Percentiles rank a stretch among this genome's conserved stretches.
Evolutionary conservation across 2,113 vertebrate species (phyloP).

Genomic region (Istiophorus platypterus): DNA sequence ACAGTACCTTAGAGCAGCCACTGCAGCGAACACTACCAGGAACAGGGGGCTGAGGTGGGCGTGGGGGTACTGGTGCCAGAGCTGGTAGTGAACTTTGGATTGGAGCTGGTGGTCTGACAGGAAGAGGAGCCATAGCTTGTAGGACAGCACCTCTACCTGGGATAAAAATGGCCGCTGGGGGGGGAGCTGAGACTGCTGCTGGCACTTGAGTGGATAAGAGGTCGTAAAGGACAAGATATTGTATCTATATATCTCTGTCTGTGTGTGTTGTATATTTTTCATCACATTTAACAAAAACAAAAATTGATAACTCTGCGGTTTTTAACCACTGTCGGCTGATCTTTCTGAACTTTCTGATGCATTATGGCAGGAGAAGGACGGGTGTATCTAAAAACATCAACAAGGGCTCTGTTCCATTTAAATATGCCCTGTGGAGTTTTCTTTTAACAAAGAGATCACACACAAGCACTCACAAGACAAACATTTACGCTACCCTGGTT

Average conservation of each 20-base stretch:
- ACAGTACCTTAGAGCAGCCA: slow-evolving; percentile 92
- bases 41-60: slow-evolving; percentile 75
- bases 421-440: no score
- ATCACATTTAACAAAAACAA: neutral
- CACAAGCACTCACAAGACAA: no score
- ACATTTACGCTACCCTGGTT: no score
- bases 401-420: no score
- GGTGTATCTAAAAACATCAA: no score
- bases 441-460: no score
- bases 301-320: neutral
- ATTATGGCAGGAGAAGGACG: neutral
- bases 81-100: slow-evolving; percentile 35
- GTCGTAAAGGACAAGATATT: neutral
- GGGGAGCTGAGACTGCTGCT: slow-evolving; percentile 31
- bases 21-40: slow-evolving; percentile 92
- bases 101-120: slow-evolving; percentile 56
- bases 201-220: slow-evolving; percentile 42
- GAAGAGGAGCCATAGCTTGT: slow-evolving; percentile 72
- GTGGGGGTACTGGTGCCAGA: slow-evolving; percentile 38
- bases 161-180: slow-evolving; percentile 68
- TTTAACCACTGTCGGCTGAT: neutral
- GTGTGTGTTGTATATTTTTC: neutral
- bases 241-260: neutral
- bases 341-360: no score
- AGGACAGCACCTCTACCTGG: slow-evolving; percentile 70